phyloP scores from a whole-genome alignment of 2,797 vertebrate genomes.

The Megaceryle alcyon region DNA sequence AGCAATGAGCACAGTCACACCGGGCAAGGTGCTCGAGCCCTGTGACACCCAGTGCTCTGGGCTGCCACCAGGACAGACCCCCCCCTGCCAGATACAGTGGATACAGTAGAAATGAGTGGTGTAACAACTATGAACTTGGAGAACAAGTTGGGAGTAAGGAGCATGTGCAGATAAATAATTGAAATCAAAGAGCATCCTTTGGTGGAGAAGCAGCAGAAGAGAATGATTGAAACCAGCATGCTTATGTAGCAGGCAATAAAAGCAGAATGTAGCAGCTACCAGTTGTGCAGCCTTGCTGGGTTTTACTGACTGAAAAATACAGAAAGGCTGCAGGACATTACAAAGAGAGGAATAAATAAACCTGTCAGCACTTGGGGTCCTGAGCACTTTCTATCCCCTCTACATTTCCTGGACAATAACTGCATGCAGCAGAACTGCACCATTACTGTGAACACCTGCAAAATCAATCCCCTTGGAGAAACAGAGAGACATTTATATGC shows the following conservation, averaged over 20 bases:
- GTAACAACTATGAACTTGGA: neutral
- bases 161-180: neutral
- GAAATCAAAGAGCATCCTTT: neutral
- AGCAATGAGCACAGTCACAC: accelerated
- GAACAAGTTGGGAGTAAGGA: neutral
- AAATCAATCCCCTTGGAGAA: neutral
- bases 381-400: neutral
- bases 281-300: neutral
- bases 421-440: neutral
- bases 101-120: neutral
- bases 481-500: accelerated
- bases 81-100: too few species aligned
- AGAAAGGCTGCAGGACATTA: neutral
- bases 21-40: neutral
- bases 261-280: neutral
- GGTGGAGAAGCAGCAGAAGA: neutral
- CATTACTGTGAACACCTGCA: neutral
- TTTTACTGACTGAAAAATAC: neutral
- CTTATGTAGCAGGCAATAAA: neutral
- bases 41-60: accelerated
- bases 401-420: neutral
- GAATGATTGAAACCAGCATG: neutral
- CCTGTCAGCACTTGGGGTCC: neutral
- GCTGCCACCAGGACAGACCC: neutral
- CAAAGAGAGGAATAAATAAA: neutral